Base-by-base conservation (phyloP, 2,113 vertebrate species). In the Pyxicephalus adspersus region DNA sequence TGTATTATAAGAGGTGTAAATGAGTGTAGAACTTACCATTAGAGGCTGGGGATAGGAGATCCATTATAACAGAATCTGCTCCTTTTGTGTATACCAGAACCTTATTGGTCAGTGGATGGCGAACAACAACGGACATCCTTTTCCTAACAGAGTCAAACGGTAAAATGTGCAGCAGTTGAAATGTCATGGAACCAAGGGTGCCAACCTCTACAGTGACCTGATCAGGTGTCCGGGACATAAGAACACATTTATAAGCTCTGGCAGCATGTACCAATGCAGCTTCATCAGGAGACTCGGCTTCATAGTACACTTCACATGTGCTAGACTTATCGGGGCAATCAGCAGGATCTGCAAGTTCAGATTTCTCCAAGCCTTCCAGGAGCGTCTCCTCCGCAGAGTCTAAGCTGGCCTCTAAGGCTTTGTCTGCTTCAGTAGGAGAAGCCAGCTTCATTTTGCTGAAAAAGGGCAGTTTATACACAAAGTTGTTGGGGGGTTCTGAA, bases 31-130 rank as follows among this genome's bases (percentile, higher is more conserved):
- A 76, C 83, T 2, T 83, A 96, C 94, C 94, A 84, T 84, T 78
- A 7, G 87, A 84, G 15, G 80, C 70, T 17, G 29, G 45, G 0
- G 87, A 84, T 4, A 92, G 83, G 16, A 95, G 71, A 64, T 94
- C 92, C 95, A 98, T 97, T 82, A 99, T 91, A 16, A 91, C 93
- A 0, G 95, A 95, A 74, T 99, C 97, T 0, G 97, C 97, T 0
- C 97, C 97, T 85, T 99, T 99, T 0, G 96, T 96, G 83, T 97
- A 99, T 5, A 98, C 91, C 77, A 97, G 92, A 22, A 98, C 93
- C 26, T 92, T 84, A 15, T 91, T 91, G 45, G 95, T 95, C 74
- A 98, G 83, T 0, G 97, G 97, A 83, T 98, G 96, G 13, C 95
- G 92, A 80, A 98, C 93, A 67, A 99, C 95, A 18, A 99, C 95